phyloP scores from a whole-genome alignment of 2,888 invertebrate species.

The Anoplius nigerrimus region DNA sequence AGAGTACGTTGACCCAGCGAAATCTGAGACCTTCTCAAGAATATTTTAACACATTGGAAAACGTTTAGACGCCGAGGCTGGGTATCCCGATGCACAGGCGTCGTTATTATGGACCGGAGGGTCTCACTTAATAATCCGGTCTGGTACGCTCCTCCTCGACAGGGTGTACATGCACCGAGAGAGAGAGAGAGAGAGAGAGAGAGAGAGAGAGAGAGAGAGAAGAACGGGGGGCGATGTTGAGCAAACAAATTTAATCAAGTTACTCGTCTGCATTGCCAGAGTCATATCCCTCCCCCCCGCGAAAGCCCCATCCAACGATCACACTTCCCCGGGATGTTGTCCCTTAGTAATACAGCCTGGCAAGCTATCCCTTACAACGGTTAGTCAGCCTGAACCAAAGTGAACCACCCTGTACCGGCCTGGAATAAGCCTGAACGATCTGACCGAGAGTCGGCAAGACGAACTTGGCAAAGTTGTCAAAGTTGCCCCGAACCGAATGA shows the following conservation, averaged over 20 bases:
- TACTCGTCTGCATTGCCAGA: slow-evolving; percentile 11
- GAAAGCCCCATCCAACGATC: slow-evolving; percentile 12
- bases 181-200: neutral
- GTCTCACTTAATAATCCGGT: neutral
- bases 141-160: neutral
- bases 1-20: too few species aligned
- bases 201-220: neutral
- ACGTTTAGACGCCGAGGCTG: too few species aligned
- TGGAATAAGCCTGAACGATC: neutral
- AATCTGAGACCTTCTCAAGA: too few species aligned
- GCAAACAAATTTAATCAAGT: slow-evolving; percentile 49
- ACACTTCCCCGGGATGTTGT: neutral
- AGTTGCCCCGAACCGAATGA: slow-evolving; percentile 22
- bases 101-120: neutral
- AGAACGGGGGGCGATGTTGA: slow-evolving; percentile 20
- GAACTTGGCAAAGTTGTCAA: slow-evolving; percentile 23
- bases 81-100: too few species aligned
- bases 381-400: too few species aligned
- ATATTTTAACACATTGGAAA: too few species aligned
- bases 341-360: too few species aligned
- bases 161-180: neutral
- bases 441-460: slow-evolving; percentile 20
- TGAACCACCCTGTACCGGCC: too few species aligned
- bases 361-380: too few species aligned
- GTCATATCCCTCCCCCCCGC: neutral